Base-by-base conservation (phyloP, 2,113 vertebrate species). In the Ictalurus furcatus region DNA sequence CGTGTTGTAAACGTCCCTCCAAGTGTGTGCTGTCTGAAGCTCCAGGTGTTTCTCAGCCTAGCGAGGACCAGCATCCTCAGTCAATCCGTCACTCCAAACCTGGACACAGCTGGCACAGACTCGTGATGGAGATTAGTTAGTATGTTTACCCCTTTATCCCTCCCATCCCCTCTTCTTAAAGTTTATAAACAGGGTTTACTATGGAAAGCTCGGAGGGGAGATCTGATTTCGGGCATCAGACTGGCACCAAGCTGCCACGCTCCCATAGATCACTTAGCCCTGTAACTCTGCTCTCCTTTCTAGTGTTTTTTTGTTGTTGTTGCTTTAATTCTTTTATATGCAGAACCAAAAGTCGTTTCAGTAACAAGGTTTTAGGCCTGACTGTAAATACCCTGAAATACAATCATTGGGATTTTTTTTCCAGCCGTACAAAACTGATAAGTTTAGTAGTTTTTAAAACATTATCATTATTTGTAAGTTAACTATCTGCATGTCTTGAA, bases 381-480 rank as follows among this genome's bases (percentile, higher is more conserved):
- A 92, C 90, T 93, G 93, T 94, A 95, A 88, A 95, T 96, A 95
- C 92, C 94, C 94, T 92, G 93, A 94, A 94, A 84, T 93, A 95
- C 95, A 96, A 95, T 95, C 95, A 95, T 92, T 91, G 91, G 94
- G 94, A 94, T 90, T 91, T 78, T 88, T 89, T 95, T 95, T 94
- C 95, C 87, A 92, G 90, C 87, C 90, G 92, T 92, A 94, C 92
- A 93, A 93, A 92, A 94, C 91, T 94, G 93, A 91, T 89, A 87
- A 95, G 94, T 92, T 95, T 93, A 94, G 91, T 95, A 96, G 94
- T 96, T 95, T 96, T 95, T 95, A 95, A 95, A 95, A 94, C 94
- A 92, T 95, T 96, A 95, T 94, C 93, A 94, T 96, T 94, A 94
- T 96, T 96, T 96, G 96, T 96, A 96, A 96, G 94, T 96, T 95